These are phyloP conservation scores for Gobio occitaniae DNA, from an alignment of 2,797 vertebrate genomes.

Conservation along the genomic window DNA sequence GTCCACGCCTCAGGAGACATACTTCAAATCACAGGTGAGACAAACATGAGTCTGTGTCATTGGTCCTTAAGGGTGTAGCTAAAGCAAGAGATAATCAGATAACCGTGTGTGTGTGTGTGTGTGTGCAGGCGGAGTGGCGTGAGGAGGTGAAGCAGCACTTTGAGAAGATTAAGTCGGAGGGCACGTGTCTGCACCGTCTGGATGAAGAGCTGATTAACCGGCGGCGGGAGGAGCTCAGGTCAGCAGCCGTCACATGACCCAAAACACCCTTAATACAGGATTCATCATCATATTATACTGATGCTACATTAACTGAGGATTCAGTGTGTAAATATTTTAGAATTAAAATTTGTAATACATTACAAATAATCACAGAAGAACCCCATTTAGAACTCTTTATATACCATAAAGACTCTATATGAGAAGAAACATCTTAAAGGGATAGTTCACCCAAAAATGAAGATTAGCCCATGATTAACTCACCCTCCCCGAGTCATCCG, in stretches of 20 bases:
- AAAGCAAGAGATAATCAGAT: slow-evolving; percentile 1
- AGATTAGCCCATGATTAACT: too few relatives aligned
- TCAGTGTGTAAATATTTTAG: not conserved
- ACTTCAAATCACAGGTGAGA: slow-evolving; percentile 93
- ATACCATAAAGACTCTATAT: not conserved
- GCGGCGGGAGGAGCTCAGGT: slow-evolving; percentile 95
- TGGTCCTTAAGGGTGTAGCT: not conserved
- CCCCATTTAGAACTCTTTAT: not conserved
- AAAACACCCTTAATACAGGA: not conserved
- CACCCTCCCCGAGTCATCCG: too few relatives aligned
- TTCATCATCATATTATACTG: not conserved
- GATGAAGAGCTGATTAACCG: slow-evolving; percentile 96
- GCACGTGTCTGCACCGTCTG: slow-evolving; percentile 92
- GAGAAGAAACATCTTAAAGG: not conserved
- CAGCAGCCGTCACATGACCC: slow-evolving; percentile 27
- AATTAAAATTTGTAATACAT: not conserved
- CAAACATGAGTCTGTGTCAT: not conserved
- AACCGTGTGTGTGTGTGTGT: not conserved
- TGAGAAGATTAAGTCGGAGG: slow-evolving; percentile 97
- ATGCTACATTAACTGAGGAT: not conserved
- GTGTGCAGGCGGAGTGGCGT: slow-evolving; percentile 89
- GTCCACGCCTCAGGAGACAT: slow-evolving; percentile 94
- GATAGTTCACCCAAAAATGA: too few relatives aligned
- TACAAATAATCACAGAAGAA: not conserved
- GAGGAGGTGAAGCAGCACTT: slow-evolving; percentile 96